A percentile compares a stretch with the other conserved stretches of the same genome.
Conservation (phyloP, 1,140 invertebrate species). For the Eueides isabella region DNA sequence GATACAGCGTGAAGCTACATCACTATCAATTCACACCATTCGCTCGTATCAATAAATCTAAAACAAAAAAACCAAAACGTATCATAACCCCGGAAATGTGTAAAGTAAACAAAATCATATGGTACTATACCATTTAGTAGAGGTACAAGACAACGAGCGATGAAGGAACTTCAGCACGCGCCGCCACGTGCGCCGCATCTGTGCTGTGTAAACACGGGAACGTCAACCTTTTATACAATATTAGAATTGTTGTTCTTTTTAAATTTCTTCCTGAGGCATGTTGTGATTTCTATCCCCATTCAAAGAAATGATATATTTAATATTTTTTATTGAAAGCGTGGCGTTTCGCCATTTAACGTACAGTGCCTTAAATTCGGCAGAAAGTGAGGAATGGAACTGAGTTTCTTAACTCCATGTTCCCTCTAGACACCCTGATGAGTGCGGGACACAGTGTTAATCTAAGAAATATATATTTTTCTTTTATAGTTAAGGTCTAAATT, state of each 20-base stretch:
- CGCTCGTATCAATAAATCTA: neutral
- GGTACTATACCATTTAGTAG: neutral
- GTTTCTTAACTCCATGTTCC: too few relatives aligned
- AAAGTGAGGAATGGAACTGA: too few relatives aligned
- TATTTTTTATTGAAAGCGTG: too few relatives aligned
- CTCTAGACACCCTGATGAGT: too few relatives aligned
- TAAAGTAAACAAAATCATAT: slow-evolving; percentile 32
- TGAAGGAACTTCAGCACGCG: slow-evolving; percentile 39
- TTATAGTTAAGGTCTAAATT: too few relatives aligned
- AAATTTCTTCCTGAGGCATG: neutral
- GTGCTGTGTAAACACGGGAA: slow-evolving; percentile 44
- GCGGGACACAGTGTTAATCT: too few relatives aligned
- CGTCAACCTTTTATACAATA: slow-evolving; percentile 33
- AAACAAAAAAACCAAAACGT: slow-evolving; percentile 2
- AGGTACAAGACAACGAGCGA: slow-evolving; percentile 10
- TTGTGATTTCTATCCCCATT: too few relatives aligned
- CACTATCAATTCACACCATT: neutral
- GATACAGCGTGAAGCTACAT: neutral
- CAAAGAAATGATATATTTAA: too few relatives aligned
- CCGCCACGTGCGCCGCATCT: slow-evolving; percentile 50
- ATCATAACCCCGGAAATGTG: slow-evolving; percentile 19
- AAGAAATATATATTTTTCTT: too few relatives aligned
- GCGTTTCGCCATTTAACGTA: too few relatives aligned
- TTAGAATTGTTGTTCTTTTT: neutral
- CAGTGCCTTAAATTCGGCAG: too few relatives aligned